phyloP scores from a whole-genome alignment of 1,140 invertebrate species.

The Neotoxoptera formosana region DNA sequence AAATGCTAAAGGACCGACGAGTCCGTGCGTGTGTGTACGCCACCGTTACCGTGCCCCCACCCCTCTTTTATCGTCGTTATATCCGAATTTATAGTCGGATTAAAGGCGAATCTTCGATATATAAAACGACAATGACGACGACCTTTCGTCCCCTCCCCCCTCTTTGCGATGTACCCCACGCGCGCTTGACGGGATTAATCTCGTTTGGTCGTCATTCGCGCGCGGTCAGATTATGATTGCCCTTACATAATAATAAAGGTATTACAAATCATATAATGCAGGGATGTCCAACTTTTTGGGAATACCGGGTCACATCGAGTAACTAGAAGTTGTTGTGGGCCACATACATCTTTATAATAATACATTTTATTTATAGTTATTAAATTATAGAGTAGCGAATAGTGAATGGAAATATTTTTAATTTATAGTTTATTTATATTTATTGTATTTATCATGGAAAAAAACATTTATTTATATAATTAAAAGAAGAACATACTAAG shows the following conservation, averaged over 20 bases:
- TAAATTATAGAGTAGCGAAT: too few relatives aligned
- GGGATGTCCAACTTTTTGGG: too few relatives aligned
- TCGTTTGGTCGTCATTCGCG: neutral
- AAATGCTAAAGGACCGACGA: neutral
- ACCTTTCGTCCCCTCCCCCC: neutral
- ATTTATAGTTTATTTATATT: too few relatives aligned
- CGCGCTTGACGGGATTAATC: slow-evolving; percentile 24
- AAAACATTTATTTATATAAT: too few relatives aligned
- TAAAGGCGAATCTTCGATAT: slow-evolving; percentile 22
- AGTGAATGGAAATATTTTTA: too few relatives aligned
- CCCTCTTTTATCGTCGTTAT: neutral
- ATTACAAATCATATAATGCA: too few relatives aligned
- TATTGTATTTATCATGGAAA: too few relatives aligned
- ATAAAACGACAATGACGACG: neutral
- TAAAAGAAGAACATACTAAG: too few relatives aligned
- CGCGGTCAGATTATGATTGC: neutral
- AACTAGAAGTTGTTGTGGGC: too few relatives aligned
- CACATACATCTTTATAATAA: too few relatives aligned
- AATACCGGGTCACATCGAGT: too few relatives aligned
- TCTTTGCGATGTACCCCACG: neutral
- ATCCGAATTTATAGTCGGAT: slow-evolving; percentile 43
- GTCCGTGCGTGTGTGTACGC: neutral
- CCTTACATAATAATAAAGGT: neutral
- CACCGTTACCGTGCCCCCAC: neutral
- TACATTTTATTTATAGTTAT: too few relatives aligned